Evolutionary conservation across 2,888 invertebrate species (phyloP).

Genomic region (Rambutsinella grinnellia): DNA sequence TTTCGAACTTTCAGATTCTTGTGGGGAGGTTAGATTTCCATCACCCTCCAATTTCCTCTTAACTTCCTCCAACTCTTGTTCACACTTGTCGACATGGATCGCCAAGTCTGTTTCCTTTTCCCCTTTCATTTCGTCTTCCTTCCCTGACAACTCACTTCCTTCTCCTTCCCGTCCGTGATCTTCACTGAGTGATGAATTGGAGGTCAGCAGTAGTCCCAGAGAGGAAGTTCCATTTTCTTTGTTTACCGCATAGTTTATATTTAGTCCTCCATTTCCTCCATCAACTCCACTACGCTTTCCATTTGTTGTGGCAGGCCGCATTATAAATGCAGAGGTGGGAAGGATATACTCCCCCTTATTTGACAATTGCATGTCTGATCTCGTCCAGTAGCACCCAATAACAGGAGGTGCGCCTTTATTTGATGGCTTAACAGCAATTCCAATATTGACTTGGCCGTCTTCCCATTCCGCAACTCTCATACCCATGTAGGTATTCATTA

Average conservation of each 20-base stretch:
- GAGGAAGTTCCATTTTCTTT: constrained; percentile 16
- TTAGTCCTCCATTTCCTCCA: constrained; percentile 26
- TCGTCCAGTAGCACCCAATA: background rate
- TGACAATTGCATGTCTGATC: constrained; percentile 26
- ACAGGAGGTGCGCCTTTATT: constrained; percentile 6
- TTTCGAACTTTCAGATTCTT: too few relatives aligned
- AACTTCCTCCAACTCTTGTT: too few relatives aligned
- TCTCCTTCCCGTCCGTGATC: constrained; percentile 48
- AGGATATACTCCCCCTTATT: constrained; percentile 19
- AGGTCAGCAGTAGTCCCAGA: constrained; percentile 28
- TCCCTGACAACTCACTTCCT: background rate
- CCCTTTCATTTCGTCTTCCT: background rate
- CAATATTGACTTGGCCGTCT: constrained; percentile 47
- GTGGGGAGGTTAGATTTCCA: too few relatives aligned
- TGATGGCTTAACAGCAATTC: constrained; percentile 41
- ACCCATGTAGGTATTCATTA: constrained; percentile 43
- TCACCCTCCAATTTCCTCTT: too few relatives aligned
- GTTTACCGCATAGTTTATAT: constrained; percentile 37
- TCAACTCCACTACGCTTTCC: constrained; percentile 8
- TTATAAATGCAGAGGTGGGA: constrained; percentile 47
- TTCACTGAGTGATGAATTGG: constrained; percentile 1
- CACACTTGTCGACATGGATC: too few relatives aligned
- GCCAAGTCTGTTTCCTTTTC: too few relatives aligned
- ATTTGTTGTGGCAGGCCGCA: constrained; percentile 30
- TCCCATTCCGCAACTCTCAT: constrained; percentile 53